Conservation (phyloP, 2,113 vertebrate species). For the Fulica atra region DNA sequence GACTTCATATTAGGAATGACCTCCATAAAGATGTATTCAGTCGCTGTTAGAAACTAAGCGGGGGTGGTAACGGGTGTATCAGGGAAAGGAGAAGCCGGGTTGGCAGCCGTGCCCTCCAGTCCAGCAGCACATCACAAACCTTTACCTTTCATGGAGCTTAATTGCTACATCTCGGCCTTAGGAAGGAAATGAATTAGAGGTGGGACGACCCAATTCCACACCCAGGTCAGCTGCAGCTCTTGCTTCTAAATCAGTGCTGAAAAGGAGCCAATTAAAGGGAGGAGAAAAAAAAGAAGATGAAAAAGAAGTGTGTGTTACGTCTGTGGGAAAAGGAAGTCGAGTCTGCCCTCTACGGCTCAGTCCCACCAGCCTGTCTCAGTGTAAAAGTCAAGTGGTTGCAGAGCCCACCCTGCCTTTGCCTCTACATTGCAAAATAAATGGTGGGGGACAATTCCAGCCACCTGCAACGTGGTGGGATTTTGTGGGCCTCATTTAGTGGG, state of each 20-base stretch:
- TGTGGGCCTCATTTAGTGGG: background rate
- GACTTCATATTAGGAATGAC: background rate
- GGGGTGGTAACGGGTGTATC: background rate
- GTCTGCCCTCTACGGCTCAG: constrained; percentile 44
- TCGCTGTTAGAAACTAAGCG: background rate
- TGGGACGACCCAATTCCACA: background rate
- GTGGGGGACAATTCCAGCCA: background rate
- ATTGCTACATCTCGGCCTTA: background rate
- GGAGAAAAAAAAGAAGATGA: background rate
- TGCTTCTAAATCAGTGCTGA: constrained; percentile 26
- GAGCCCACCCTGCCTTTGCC: background rate
- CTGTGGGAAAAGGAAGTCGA: background rate
- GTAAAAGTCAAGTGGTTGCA: background rate
- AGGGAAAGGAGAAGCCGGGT: background rate
- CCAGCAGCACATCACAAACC: background rate
- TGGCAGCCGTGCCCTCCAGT: background rate
- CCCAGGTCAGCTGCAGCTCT: background rate
- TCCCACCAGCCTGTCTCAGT: background rate
- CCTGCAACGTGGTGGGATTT: background rate
- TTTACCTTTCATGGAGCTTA: constrained; percentile 53
- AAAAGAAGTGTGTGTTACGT: background rate
- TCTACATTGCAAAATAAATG: background rate
- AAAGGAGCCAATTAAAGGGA: background rate
- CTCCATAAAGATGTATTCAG: background rate
- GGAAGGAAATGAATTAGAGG: constrained; percentile 3